Evolutionary conservation across 2,113 vertebrate species (phyloP).

Genomic region (Probosciger aterrimus): DNA sequence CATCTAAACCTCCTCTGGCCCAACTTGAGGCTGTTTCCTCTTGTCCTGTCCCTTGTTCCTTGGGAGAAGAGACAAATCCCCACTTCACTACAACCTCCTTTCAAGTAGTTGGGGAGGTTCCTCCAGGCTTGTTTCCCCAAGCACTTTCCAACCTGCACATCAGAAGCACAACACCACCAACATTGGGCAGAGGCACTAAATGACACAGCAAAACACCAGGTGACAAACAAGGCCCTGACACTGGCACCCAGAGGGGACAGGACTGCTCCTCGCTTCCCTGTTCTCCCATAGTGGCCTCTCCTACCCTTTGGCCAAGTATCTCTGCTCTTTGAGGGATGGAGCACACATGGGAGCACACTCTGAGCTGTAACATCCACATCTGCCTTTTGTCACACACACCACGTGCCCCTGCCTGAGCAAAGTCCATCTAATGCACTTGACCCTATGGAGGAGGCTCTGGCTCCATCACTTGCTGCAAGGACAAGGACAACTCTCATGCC

Average conservation of each 20-base stretch:
- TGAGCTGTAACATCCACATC: neutral
- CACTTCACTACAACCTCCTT: neutral
- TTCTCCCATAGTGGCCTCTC: neutral
- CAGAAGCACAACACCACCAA: neutral
- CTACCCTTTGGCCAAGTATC: neutral
- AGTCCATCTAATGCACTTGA: neutral
- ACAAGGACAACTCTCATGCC: neutral
- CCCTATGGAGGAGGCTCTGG: neutral
- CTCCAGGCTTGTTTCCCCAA: neutral
- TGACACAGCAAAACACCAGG: neutral
- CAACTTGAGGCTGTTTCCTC: neutral
- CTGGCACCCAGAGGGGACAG: rapidly evolving
- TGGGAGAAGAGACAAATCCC: neutral
- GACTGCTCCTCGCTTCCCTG: neutral
- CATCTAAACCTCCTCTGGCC: neutral
- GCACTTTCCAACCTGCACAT: neutral
- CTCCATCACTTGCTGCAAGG: neutral
- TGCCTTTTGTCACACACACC: neutral
- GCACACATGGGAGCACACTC: neutral
- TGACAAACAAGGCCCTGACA: neutral
- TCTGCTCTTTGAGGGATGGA: neutral
- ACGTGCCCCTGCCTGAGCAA: neutral
- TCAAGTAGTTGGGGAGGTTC: neutral
- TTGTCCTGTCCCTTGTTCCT: neutral
- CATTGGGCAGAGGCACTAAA: neutral